Conservation (phyloP, 2,113 vertebrate genomes). For the Perca fluviatilis region DNA sequence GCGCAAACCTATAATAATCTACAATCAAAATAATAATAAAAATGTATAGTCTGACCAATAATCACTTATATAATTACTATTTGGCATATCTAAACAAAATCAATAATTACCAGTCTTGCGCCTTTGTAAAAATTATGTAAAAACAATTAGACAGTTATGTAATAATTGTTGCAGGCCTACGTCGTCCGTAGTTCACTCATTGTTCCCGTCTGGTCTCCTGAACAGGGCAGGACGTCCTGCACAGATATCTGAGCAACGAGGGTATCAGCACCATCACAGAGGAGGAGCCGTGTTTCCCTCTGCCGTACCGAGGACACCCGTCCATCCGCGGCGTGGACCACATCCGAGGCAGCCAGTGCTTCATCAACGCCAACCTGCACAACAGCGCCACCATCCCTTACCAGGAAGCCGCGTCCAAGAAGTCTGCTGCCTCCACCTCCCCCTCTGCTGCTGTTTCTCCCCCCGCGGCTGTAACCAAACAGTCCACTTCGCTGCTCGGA, state of each 20-base stretch:
- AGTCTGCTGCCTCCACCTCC: slow-evolving; percentile 60
- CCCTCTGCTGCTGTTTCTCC: slow-evolving; percentile 56
- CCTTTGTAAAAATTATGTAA: too few relatives aligned
- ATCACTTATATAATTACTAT: too few relatives aligned
- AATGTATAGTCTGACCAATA: too few relatives aligned
- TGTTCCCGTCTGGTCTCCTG: neutral
- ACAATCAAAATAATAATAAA: too few relatives aligned
- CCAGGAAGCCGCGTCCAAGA: slow-evolving; percentile 87
- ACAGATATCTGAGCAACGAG: slow-evolving; percentile 94
- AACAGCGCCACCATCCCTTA: slow-evolving; percentile 92
- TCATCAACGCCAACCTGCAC: slow-evolving; percentile 89
- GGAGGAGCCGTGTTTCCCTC: slow-evolving; percentile 83
- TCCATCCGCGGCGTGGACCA: slow-evolving; percentile 91
- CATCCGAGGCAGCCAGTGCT: slow-evolving; percentile 91
- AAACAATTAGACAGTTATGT: too few relatives aligned
- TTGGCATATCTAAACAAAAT: too few relatives aligned
- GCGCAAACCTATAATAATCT: too few relatives aligned
- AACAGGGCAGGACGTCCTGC: slow-evolving; percentile 88
- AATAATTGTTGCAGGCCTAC: too few relatives aligned
- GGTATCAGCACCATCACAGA: slow-evolving; percentile 91
- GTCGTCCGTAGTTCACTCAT: neutral
- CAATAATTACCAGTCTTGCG: too few relatives aligned
- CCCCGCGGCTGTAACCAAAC: slow-evolving; percentile 49
- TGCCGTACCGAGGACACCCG: slow-evolving; percentile 83
- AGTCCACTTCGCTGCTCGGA: slow-evolving; percentile 84